phyloP scores from a whole-genome alignment of 2,113 vertebrate genomes.

The Hyla sarda region DNA sequence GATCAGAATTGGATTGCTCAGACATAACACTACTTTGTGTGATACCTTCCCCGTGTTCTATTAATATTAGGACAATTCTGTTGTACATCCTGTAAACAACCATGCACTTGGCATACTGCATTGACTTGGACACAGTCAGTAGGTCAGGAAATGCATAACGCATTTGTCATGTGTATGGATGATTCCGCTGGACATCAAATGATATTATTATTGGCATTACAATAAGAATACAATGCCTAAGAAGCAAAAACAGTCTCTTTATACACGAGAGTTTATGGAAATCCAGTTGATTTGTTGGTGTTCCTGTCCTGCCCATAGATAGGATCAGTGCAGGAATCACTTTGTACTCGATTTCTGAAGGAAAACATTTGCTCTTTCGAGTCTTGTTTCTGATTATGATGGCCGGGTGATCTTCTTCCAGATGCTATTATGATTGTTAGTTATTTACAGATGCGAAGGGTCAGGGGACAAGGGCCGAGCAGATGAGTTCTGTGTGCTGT shows the following conservation, averaged over 20 bases:
- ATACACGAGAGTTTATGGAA: neutral
- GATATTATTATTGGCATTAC: neutral
- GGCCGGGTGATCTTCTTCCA: neutral
- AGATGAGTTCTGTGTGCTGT: neutral
- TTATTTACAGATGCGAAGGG: slow-evolving; percentile 20
- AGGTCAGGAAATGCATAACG: neutral
- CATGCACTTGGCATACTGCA: neutral
- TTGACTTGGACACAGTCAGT: neutral
- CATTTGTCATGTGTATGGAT: neutral
- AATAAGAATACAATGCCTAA: neutral
- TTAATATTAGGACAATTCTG: too few species aligned
- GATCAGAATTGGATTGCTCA: too few species aligned
- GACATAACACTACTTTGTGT: too few species aligned
- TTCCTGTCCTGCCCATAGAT: neutral
- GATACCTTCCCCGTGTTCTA: too few species aligned
- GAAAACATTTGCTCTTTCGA: neutral
- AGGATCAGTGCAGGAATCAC: neutral
- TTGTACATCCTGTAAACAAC: too few species aligned
- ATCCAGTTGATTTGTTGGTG: neutral
- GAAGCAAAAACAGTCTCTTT: neutral
- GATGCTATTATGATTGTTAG: slow-evolving; percentile 8
- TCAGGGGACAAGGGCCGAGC: neutral
- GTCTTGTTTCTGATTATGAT: neutral
- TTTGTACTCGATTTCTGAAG: slow-evolving; percentile 20
- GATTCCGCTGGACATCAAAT: neutral